phyloP scores from a whole-genome alignment of 92 coral and sea anemone species.

The Virgularia gustaviana region DNA sequence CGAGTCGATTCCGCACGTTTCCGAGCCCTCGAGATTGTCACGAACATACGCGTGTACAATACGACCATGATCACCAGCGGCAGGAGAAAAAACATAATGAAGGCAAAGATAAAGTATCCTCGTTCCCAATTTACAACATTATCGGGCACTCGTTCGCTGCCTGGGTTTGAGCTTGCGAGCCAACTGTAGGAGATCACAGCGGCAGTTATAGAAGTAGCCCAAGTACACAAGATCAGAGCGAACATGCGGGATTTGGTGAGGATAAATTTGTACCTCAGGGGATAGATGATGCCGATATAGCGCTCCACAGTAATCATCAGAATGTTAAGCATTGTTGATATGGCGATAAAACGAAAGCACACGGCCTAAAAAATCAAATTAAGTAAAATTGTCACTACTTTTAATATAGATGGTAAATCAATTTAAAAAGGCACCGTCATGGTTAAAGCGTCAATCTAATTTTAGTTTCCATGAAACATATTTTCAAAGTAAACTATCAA shows the following conservation, averaged over 20 bases:
- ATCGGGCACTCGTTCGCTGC: background rate
- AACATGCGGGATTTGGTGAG: slow-evolving; percentile 22
- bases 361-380: no score
- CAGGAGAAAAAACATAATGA: slow-evolving; percentile 42
- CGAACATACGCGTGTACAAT: slow-evolving; percentile 51
- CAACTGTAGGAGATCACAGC: slow-evolving; percentile 52
- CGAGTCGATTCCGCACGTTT: slow-evolving; percentile 6
- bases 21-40: slow-evolving; percentile 36
- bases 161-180: slow-evolving; percentile 22
- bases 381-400: no score
- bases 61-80: slow-evolving; percentile 47
- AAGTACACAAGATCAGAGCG: slow-evolving; percentile 31
- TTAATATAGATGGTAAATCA: no score
- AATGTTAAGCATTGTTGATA: slow-evolving; percentile 62
- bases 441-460: no score
- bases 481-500: no score
- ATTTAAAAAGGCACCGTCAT: no score
- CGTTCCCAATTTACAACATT: slow-evolving; percentile 22
- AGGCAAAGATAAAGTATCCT: slow-evolving; percentile 43
- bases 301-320: slow-evolving; percentile 59
- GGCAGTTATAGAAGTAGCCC: slow-evolving; percentile 41
- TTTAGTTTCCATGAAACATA: no score
- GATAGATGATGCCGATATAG: slow-evolving; percentile 51
- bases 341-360: slow-evolving; percentile 43
- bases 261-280: slow-evolving; percentile 1